These are phyloP conservation scores for Peribatodes rhomboidaria DNA, from an alignment of 2,888 invertebrate genomes.

Conservation along the genomic window DNA sequence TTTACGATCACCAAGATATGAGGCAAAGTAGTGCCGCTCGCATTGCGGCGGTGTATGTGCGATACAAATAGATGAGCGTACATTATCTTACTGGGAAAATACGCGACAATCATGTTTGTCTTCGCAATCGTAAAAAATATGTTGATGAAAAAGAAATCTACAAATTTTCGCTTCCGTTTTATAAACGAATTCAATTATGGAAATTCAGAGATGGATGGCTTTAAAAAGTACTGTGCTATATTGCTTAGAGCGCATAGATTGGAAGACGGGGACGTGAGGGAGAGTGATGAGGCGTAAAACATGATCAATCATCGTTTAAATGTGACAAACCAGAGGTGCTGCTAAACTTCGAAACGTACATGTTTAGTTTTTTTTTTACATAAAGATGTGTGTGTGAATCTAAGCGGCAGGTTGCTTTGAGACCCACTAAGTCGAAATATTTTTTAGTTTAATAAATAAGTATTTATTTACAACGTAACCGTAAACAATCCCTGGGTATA, in stretches of 20 bases:
- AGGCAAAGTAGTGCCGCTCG: conserved; percentile 65
- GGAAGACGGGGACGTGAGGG: conserved; percentile 20
- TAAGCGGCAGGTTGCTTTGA: too few relatives aligned
- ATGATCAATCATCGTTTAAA: conserved; percentile 34
- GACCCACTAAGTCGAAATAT: too few relatives aligned
- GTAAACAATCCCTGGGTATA: not conserved
- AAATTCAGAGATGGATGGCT: conserved; percentile 19
- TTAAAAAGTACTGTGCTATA: conserved; percentile 15
- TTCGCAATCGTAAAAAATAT: conserved; percentile 32
- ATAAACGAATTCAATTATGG: conserved; percentile 21
- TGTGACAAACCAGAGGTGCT: conserved; percentile 6
- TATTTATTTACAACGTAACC: too few relatives aligned
- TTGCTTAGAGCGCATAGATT: conserved; percentile 18
- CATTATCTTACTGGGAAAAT: conserved; percentile 38
- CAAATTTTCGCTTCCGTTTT: conserved; percentile 14
- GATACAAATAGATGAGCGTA: conserved; percentile 41
- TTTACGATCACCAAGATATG: conserved; percentile 72
- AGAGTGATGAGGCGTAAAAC: conserved; percentile 30
- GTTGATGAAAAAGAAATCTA: conserved; percentile 13
- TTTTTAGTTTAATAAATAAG: too few relatives aligned
- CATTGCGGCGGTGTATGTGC: conserved; percentile 52
- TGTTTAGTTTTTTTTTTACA: not conserved
- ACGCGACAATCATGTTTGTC: conserved; percentile 41
- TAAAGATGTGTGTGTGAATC: too few relatives aligned
- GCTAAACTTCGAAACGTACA: not conserved